phyloP scores from a whole-genome alignment of 2,888 invertebrate species.

The Habroteleia sp. region DNA sequence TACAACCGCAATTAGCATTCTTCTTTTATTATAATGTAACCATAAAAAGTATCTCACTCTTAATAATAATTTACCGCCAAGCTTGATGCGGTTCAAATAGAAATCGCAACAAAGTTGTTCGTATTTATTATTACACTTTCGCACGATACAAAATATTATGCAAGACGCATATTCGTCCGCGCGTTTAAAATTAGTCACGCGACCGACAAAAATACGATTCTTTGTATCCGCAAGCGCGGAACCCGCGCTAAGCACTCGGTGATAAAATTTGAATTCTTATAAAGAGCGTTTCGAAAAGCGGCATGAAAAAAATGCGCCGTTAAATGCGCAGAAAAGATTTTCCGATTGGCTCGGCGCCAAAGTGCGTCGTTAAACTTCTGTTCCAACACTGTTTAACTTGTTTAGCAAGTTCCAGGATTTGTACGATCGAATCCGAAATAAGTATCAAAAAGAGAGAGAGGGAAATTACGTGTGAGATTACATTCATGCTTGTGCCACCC shows the following conservation, averaged over 20 bases:
- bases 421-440: constrained; percentile 55
- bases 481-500: constrained; percentile 35
- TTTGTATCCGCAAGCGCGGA: neutral
- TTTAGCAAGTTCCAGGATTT: constrained; percentile 59
- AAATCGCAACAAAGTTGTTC: neutral
- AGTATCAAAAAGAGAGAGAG: constrained; percentile 42
- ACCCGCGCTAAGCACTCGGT: neutral
- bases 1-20: no score
- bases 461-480: no score
- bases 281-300: neutral
- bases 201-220: constrained; percentile 11
- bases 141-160: constrained; percentile 5
- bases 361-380: constrained; percentile 58
- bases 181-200: constrained; percentile 13
- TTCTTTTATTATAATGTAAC: no score
- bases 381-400: constrained; percentile 55
- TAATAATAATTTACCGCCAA: no score
- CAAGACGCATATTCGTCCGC: neutral
- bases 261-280: constrained; percentile 20
- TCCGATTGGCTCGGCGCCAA: constrained; percentile 53
- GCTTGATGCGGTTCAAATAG: neutral
- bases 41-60: neutral
- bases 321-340: constrained; percentile 38
- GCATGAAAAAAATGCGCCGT: constrained; percentile 15
- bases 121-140: neutral